These are phyloP conservation scores for Drosophila neocordata DNA, from an alignment of 1,140 invertebrate genomes.

Conservation along the genomic window DNA sequence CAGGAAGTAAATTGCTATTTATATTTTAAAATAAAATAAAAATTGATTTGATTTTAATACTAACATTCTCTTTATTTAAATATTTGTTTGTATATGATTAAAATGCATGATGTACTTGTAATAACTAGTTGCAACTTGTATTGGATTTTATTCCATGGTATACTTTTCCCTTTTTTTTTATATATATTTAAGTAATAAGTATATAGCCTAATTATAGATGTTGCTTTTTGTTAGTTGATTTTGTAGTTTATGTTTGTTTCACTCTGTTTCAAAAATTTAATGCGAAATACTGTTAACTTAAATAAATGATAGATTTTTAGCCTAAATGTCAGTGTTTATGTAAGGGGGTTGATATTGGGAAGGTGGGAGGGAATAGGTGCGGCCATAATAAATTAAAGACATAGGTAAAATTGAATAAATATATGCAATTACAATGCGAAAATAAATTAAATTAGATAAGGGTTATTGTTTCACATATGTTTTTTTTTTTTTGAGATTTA, in stretches of 20 bases:
- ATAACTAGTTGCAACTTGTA: conserved; percentile 69
- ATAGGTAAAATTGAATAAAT: conserved; percentile 25
- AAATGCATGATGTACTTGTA: conserved; percentile 72
- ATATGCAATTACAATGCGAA: conserved; percentile 21
- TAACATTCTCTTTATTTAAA: conserved; percentile 77
- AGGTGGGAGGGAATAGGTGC: conserved; percentile 27
- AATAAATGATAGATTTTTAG: conserved; percentile 21
- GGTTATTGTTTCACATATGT: conserved; percentile 32
- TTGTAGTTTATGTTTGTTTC: conserved; percentile 45
- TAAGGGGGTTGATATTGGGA: conserved; percentile 19
- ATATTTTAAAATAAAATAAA: too few species aligned
- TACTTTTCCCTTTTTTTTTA: conserved; percentile 38
- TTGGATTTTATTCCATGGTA: conserved; percentile 67
- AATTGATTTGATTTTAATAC: conserved; percentile 43
- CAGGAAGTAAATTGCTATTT: too few species aligned
- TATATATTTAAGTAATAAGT: conserved; percentile 30
- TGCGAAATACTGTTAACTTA: conserved; percentile 48
- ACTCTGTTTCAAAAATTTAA: conserved; percentile 38
- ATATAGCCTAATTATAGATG: conserved; percentile 57
- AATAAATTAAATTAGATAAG: conserved; percentile 51
- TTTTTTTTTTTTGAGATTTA: conserved; percentile 48
- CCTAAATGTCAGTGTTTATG: conserved; percentile 24
- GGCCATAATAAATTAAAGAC: conserved; percentile 62
- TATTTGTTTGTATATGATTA: conserved; percentile 74
- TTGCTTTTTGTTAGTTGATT: conserved; percentile 30